Base-by-base conservation (phyloP, 2,888 invertebrate genomes). In the Boloria euphrosyne region DNA sequence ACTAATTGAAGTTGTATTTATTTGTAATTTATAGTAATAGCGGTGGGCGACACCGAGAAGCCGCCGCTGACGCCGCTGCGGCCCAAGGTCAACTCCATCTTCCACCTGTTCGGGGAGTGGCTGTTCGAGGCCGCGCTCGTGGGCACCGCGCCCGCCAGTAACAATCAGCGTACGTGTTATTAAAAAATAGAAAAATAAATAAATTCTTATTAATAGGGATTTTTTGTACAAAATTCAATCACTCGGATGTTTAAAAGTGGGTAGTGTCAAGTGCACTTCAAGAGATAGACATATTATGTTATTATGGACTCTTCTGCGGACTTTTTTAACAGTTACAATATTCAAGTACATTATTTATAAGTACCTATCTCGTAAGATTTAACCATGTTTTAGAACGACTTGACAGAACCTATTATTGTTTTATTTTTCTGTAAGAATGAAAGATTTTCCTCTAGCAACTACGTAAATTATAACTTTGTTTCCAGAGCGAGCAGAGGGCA, bases 41-140 rank as follows among this genome's bases (percentile, higher is more conserved):
- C 79, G 96, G 96, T 95, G 66, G 90, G 83, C 2, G 95, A 91
- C 38, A 63, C 94, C 38, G 93, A 94, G 61, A 93, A 94, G 76
- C 94, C 94, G 16, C 95, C 96, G 0, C 87, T 97, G 72, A 95
- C 97, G 0, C 94, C 95, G 17, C 93, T 95, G 38, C 94, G 98
- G 65, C 98, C 98, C 18, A 97, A 97, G 81, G 98, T 98, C 78
- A 98, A 99, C 88, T 98, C 98, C 71, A 96, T 99, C 82, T 93
- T 99, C 66, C 98, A 99, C 86, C 93, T 99, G 73, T 98, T 98
- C 86, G 98, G 99, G 1, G 97, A 97, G 80, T 99, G 99, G 99
- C 90, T 99, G 71, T 98, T 98, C 83, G 98, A 99, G 85, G 98
- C 98, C 5, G 97, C 98, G 3, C 95, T 98, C 75, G 96, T 98